A percentile compares a stretch with the other conserved stretches of the same genome.
Evolutionary conservation across 2,113 vertebrate species (phyloP).

Genomic region (Osmerus mordax): DNA sequence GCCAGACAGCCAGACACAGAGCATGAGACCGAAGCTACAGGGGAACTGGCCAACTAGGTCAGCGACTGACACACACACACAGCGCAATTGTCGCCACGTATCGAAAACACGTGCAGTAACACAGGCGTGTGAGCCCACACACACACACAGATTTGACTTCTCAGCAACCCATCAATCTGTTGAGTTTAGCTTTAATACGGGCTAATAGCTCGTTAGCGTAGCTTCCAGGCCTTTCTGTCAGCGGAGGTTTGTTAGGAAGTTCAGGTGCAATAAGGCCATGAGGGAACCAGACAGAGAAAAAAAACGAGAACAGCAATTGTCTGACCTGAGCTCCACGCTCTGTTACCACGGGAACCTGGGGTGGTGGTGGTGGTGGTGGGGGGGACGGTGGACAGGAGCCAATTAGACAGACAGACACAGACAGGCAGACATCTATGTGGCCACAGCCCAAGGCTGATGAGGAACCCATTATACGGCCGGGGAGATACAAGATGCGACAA

Average conservation of each 20-base stretch:
- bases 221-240: background rate
- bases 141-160: background rate
- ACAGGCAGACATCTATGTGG: no score
- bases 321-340: conserved; percentile 1
- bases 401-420: conserved; percentile 3
- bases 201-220: background rate
- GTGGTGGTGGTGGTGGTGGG: background rate
- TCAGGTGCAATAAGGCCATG: background rate
- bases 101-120: background rate
- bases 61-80: background rate
- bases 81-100: background rate
- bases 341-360: conserved; percentile 28
- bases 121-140: background rate
- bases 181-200: background rate
- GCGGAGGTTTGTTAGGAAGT: background rate
- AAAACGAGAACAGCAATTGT: background rate
- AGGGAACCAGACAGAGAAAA: background rate
- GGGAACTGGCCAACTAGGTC: no score
- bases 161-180: background rate
- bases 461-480: background rate
- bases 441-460: background rate
- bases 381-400: background rate
- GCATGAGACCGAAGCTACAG: no score
- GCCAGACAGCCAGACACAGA: no score
- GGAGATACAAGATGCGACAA: background rate